These are phyloP conservation scores for Brachirus orientalis DNA, from an alignment of 2,113 vertebrate genomes.

Conservation along the genomic window DNA sequence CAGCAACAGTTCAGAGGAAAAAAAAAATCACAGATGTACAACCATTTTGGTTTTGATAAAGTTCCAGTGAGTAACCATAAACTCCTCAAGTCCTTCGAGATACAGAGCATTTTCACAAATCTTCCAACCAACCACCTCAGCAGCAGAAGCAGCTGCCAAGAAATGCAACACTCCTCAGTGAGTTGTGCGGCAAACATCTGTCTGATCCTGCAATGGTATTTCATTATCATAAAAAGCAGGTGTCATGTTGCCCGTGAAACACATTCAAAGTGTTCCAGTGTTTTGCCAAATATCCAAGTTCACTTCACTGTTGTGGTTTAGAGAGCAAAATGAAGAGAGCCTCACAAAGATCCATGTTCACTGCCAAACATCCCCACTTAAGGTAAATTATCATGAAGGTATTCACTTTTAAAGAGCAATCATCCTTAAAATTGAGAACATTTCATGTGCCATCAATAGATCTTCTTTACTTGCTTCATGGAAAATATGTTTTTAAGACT, in stretches of 20 bases:
- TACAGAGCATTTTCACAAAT: background rate
- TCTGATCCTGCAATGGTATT: constrained; percentile 53
- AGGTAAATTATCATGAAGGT: constrained; percentile 22
- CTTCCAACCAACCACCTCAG: constrained; percentile 10
- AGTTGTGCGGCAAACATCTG: constrained; percentile 26
- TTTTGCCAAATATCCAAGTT: constrained; percentile 37
- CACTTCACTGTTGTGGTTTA: constrained; percentile 10
- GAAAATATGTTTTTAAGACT: constrained; percentile 41
- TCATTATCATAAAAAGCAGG: constrained; percentile 58
- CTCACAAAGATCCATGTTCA: constrained; percentile 6
- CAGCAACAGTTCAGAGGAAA: background rate
- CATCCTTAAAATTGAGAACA: constrained; percentile 18
- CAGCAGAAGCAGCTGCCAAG: constrained; percentile 15
- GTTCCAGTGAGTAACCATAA: constrained; percentile 2
- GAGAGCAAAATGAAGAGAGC: constrained; percentile 11
- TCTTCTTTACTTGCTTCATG: constrained; percentile 14
- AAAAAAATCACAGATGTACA: background rate
- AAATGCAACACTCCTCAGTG: constrained; percentile 20
- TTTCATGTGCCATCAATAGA: constrained; percentile 30
- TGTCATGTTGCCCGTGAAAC: constrained; percentile 18
- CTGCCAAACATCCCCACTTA: constrained; percentile 19
- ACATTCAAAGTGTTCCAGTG: constrained; percentile 24
- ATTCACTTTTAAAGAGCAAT: constrained; percentile 29
- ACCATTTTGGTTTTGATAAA: constrained; percentile 1
- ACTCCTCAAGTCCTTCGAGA: constrained; percentile 7